Evolutionary conservation across 2,888 invertebrate species (phyloP).

Genomic region (Eudasyphora cyanicolor): DNA sequence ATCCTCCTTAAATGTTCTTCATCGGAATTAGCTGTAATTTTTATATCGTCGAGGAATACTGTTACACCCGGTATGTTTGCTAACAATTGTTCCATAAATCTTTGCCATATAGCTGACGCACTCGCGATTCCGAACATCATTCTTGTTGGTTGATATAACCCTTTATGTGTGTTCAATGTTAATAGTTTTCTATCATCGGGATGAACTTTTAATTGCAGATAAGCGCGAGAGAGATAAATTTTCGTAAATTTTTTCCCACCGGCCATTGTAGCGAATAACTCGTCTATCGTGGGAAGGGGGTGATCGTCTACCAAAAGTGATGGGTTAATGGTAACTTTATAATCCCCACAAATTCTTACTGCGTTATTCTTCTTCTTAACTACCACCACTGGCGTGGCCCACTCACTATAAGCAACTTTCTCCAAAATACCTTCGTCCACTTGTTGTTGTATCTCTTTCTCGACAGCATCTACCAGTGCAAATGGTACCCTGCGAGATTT

Average conservation of each 20-base stretch:
- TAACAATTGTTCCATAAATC: slow-evolving; percentile 70
- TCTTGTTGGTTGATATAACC: slow-evolving; percentile 71
- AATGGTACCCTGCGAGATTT: slow-evolving; percentile 68
- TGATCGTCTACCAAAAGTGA: slow-evolving; percentile 68
- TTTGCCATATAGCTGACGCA: slow-evolving; percentile 72
- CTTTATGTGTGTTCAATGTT: slow-evolving; percentile 75
- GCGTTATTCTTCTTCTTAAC: slow-evolving; percentile 69
- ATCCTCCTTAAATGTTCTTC: slow-evolving; percentile 67
- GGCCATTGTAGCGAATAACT: slow-evolving; percentile 65
- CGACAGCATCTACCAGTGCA: slow-evolving; percentile 61
- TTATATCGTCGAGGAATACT: slow-evolving; percentile 70
- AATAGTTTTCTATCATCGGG: slow-evolving; percentile 71
- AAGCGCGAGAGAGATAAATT: slow-evolving; percentile 73
- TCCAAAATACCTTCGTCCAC: slow-evolving; percentile 61
- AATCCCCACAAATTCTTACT: slow-evolving; percentile 69
- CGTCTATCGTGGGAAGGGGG: slow-evolving; percentile 69
- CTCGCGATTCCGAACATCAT: slow-evolving; percentile 72
- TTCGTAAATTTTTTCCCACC: slow-evolving; percentile 69
- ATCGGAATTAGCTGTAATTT: slow-evolving; percentile 68
- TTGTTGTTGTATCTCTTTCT: slow-evolving; percentile 62
- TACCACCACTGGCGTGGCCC: slow-evolving; percentile 70
- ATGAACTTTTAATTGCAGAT: slow-evolving; percentile 74
- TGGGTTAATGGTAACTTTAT: slow-evolving; percentile 69
- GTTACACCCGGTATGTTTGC: slow-evolving; percentile 68
- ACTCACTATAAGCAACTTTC: slow-evolving; percentile 68